A percentile compares a stretch with the other conserved stretches of the same genome.
Evolutionary conservation across 2,797 vertebrate species (phyloP).

Genomic region (Lepus oiostolus): DNA sequence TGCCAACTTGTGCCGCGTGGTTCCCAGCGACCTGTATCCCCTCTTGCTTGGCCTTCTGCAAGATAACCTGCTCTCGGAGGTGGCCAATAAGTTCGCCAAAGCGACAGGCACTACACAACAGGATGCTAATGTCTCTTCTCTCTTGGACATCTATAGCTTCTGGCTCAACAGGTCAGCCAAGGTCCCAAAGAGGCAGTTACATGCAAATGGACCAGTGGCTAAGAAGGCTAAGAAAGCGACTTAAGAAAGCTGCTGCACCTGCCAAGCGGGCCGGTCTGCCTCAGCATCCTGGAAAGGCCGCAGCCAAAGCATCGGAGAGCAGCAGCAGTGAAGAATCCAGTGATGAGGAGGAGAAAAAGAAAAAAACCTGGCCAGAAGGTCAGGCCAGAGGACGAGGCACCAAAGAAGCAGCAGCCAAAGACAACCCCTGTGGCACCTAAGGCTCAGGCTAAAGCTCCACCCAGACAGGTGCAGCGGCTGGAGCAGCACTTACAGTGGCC

Average conservation of each 20-base stretch:
- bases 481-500: constrained; percentile 67
- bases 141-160: constrained; percentile 94
- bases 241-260: constrained; percentile 84
- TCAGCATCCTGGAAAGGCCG: constrained; percentile 86
- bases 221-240: constrained; percentile 89
- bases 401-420: constrained; percentile 90
- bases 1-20: constrained; percentile 84
- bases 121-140: constrained; percentile 93
- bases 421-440: constrained; percentile 66
- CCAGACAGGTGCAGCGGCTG: constrained; percentile 73
- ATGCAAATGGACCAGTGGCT: constrained; percentile 85
- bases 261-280: constrained; percentile 83
- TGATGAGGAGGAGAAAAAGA: constrained; percentile 87
- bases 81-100: constrained; percentile 93
- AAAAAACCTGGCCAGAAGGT: constrained; percentile 87
- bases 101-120: constrained; percentile 92
- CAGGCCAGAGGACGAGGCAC: constrained; percentile 92
- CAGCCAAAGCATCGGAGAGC: constrained; percentile 86
- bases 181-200: constrained; percentile 92
- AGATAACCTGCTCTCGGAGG: constrained; percentile 94
- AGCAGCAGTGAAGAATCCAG: constrained; percentile 94
- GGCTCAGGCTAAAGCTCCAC: constrained; percentile 70
- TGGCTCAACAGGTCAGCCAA: constrained; percentile 96
- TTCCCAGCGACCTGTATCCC: constrained; percentile 95
- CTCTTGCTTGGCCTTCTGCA: constrained; percentile 94